Evolutionary conservation across 2,888 invertebrate species (phyloP), one percentile per base, ranked within the genome.

Genomic region (Cheilosia urbana): DNA sequence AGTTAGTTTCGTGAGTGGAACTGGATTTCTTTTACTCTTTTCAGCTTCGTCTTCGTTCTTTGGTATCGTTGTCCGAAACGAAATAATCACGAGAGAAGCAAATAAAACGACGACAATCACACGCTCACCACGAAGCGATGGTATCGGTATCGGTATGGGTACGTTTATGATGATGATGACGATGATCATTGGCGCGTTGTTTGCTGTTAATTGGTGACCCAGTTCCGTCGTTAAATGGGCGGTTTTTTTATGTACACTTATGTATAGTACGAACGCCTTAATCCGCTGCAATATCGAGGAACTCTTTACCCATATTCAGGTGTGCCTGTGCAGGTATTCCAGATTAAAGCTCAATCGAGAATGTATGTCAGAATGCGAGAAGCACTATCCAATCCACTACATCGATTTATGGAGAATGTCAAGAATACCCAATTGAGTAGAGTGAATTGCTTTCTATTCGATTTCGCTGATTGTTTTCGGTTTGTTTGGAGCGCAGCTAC

Each of bases 1-100:
- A 78, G 78, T 78, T 78, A 78, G 42, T 63, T 63, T 78, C 63
- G 55, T 78, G 78, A 78, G 78, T 78, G 78, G 78, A 78, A 71
- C 78, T 78, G 62, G 78, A 78, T 78, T 78, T 78, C 69, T 47
- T 78, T 62, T 24, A 37, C 47, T 77, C 49, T 69, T 76, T 77
- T 19, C 58, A 40, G 47, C 66, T 34, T 63, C 45, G 47, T 58
- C 40, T 68, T 66, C 47, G 17, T 58, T 68, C 42, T 47, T 55
- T 47, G 2, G 27, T 27, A 60, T 51, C 13, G 13, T 60, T 78
- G 62, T 62, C 47, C 69, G 47, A 60, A 62, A 51, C n/a, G 19
- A 65, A 76, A 49, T 34, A 60, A 53, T 45, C 49, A 5, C 5
- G 49, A 58, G 21, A 55, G 47, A 78, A 19, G 42, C 53, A 45